A percentile compares a stretch with the other conserved stretches of the same genome.
Evolutionary conservation across 2,888 invertebrate species (phyloP).

Genomic region (Patella caerulea): DNA sequence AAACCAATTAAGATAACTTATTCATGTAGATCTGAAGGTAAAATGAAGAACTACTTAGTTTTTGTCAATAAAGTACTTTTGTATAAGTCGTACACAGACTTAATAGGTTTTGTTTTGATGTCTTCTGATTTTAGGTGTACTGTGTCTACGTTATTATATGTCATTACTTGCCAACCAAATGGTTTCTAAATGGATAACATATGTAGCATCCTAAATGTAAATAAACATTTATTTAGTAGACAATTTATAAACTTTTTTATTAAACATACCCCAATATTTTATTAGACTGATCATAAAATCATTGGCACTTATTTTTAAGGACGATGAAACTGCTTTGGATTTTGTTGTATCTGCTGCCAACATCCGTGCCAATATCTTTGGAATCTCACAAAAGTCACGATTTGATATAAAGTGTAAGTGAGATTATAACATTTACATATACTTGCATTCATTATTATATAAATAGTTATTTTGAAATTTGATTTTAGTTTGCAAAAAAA

Average conservation of each 20-base stretch:
- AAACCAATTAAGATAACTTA: too few species aligned
- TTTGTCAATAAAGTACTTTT: too few species aligned
- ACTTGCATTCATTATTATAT: too few species aligned
- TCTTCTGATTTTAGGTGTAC: too few species aligned
- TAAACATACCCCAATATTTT: not conserved
- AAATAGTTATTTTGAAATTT: too few species aligned
- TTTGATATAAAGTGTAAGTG: conserved; percentile 94
- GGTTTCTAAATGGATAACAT: not conserved
- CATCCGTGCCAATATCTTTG: conserved; percentile 90
- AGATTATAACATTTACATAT: not conserved
- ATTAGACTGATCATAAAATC: not conserved
- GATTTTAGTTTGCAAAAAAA: too few species aligned
- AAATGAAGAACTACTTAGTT: too few species aligned
- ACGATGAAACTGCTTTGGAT: conserved; percentile 92
- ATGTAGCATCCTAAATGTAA: not conserved
- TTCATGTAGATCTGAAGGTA: too few species aligned
- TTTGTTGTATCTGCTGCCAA: conserved; percentile 97
- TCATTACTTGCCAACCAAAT: too few species aligned
- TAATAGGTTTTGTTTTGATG: too few species aligned
- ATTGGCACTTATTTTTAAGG: conserved; percentile 72
- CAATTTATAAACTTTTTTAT: not conserved
- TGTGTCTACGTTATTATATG: too few species aligned
- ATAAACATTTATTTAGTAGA: not conserved
- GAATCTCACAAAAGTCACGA: conserved; percentile 87
- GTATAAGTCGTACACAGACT: too few species aligned